phyloP scores from a whole-genome alignment of 2,797 vertebrate species.

The Phylloscopus collybita region DNA sequence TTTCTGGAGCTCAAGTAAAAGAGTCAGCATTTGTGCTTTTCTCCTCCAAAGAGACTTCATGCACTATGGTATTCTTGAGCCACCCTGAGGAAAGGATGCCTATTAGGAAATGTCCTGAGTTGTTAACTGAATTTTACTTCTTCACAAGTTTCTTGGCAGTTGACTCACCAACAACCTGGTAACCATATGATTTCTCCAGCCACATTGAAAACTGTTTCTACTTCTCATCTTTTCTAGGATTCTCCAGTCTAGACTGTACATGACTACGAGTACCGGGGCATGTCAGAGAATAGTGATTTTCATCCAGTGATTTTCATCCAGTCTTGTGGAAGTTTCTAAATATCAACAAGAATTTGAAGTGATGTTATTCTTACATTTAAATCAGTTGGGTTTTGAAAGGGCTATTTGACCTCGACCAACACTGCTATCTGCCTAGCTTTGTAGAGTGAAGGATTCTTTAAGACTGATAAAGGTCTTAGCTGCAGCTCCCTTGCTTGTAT shows the following conservation, averaged over 20 bases:
- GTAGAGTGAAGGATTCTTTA: not conserved
- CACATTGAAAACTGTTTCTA: not conserved
- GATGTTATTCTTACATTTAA: not conserved
- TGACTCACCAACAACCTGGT: not conserved
- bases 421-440: not conserved
- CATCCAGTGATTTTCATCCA: not conserved
- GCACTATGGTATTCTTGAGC: not conserved
- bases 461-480: not conserved
- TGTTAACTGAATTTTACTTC: not conserved
- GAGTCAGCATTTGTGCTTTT: not conserved
- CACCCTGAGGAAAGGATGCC: rapidly evolving
- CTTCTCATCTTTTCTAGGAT: not conserved
- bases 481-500: not conserved
- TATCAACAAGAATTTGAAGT: not conserved
- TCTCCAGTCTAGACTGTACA: not conserved
- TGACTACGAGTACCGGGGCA: rapidly evolving
- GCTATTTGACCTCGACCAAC: not conserved
- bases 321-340: not conserved
- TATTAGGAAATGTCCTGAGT: not conserved
- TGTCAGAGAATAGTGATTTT: not conserved
- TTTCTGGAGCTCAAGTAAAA: not conserved
- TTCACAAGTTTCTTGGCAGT: not conserved
- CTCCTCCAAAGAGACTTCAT: not conserved
- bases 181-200: not conserved
- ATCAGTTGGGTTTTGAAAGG: not conserved